These are phyloP conservation scores for Ceuthmochares aereus DNA, from an alignment of 2,113 vertebrate genomes.

Conservation along the genomic window DNA sequence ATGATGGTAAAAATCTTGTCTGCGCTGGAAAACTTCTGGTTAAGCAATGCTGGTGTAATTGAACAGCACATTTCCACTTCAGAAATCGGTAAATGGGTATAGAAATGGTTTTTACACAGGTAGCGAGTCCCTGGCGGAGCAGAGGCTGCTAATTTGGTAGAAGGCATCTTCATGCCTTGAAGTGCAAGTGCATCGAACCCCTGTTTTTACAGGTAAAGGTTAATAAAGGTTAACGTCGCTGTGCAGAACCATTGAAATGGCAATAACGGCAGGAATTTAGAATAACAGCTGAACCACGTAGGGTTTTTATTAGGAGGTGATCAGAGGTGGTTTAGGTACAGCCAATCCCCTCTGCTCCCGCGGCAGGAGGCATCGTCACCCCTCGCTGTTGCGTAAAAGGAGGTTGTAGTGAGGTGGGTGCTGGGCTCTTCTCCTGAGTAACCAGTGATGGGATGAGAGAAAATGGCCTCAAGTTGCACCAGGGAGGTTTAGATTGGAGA, in stretches of 20 bases:
- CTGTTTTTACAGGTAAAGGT: neutral
- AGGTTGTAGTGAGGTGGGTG: too few relatives aligned
- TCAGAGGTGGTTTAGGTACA: accelerated
- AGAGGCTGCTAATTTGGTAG: neutral
- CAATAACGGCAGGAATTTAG: accelerated
- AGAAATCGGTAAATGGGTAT: neutral
- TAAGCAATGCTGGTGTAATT: neutral
- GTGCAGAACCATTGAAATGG: neutral
- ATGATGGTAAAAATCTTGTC: accelerated
- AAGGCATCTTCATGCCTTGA: neutral
- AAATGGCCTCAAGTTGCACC: too few relatives aligned
- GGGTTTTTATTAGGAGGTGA: neutral
- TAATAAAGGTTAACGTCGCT: neutral
- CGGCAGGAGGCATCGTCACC: neutral
- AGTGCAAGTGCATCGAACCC: accelerated
- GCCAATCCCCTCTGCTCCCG: neutral
- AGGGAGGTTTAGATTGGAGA: too few relatives aligned
- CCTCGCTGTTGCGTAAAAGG: accelerated
- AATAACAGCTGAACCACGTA: neutral
- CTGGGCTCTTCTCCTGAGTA: too few relatives aligned
- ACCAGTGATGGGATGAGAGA: too few relatives aligned
- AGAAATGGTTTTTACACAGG: neutral
- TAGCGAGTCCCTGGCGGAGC: neutral
- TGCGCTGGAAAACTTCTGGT: neutral
- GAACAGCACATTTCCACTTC: neutral